Conservation (phyloP, 2,113 vertebrate genomes). For the Microcebus murinus region DNA sequence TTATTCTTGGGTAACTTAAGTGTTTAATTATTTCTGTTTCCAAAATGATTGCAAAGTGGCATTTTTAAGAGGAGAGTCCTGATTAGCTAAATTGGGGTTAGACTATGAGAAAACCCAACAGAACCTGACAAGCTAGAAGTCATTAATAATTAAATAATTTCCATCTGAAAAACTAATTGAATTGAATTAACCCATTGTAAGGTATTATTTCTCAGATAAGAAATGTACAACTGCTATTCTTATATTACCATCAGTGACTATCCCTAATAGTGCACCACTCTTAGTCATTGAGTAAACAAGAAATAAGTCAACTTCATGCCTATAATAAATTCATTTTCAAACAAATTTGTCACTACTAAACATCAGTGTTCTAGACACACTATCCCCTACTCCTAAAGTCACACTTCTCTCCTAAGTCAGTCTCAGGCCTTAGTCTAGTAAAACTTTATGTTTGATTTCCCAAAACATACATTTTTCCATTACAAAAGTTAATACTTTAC, state of each 20-base stretch:
- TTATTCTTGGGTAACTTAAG: constrained; percentile 55
- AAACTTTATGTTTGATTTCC: constrained; percentile 17
- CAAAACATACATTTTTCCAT: neutral
- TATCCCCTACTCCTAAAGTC: neutral
- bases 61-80: constrained; percentile 68
- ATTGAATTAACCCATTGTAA: constrained; percentile 76
- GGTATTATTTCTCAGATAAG: constrained; percentile 60
- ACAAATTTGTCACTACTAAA: neutral
- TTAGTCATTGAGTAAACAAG: neutral
- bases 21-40: constrained; percentile 76
- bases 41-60: constrained; percentile 62
- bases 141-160: constrained; percentile 80
- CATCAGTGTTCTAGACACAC: neutral
- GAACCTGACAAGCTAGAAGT: constrained; percentile 72
- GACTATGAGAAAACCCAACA: constrained; percentile 67
- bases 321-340: constrained; percentile 34
- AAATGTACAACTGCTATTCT: neutral
- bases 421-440: neutral
- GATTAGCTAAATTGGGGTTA: constrained; percentile 75
- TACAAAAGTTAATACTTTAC: neutral
- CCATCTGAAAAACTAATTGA: constrained; percentile 72
- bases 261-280: neutral
- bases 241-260: neutral
- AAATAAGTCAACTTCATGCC: neutral
- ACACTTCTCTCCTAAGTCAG: neutral